Percentiles rank a stretch among this genome's conserved stretches.
Evolutionary conservation across 2,113 vertebrate species (phyloP).

Genomic region (Herpailurus yagouaroundi): DNA sequence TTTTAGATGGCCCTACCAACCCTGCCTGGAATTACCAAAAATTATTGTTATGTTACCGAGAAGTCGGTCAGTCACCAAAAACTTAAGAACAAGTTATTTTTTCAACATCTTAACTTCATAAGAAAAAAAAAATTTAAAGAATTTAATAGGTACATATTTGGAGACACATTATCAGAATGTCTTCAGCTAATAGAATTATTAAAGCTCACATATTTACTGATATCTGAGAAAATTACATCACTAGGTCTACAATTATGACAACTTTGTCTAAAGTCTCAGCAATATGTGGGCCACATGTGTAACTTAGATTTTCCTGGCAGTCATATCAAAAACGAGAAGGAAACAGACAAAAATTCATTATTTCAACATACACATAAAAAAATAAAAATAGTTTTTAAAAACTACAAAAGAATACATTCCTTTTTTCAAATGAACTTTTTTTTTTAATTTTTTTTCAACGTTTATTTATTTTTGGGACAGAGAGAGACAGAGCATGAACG

Average conservation of each 20-base stretch:
- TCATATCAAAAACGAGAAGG: background rate
- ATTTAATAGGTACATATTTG: background rate
- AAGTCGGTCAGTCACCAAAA: background rate
- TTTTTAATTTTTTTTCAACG: too few relatives aligned
- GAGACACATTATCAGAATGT: background rate
- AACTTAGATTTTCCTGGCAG: background rate
- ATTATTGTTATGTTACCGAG: background rate
- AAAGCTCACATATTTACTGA: background rate
- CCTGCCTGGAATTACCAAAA: background rate
- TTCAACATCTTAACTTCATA: background rate
- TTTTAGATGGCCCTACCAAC: background rate
- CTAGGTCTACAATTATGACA: background rate
- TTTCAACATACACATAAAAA: background rate
- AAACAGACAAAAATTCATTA: background rate
- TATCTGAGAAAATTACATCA: background rate
- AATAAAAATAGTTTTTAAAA: background rate
- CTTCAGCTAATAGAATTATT: background rate
- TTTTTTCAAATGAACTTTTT: background rate
- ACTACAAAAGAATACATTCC: background rate
- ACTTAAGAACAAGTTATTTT: constrained; percentile 1
- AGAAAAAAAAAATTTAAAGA: background rate
- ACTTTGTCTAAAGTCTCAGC: background rate
- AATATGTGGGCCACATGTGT: background rate
- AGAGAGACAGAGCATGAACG: too few relatives aligned
- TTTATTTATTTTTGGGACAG: too few relatives aligned